Base-by-base conservation (phyloP, 2,113 vertebrate genomes). In the Phyllostomus discolor region DNA sequence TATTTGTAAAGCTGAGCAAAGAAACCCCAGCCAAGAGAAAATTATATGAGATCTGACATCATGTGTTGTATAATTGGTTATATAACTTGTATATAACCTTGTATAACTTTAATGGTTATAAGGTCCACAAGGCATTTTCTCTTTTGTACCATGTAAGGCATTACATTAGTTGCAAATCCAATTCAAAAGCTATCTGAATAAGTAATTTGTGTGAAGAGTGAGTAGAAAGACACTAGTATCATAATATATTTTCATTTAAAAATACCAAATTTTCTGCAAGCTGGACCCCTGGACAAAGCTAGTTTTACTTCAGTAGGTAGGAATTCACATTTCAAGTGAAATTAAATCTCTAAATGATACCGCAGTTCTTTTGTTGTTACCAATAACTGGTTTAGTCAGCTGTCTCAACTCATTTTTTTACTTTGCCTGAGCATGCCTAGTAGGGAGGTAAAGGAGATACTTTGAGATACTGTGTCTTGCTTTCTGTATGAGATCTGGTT, bases 171-270 rank as follows among this genome's bases (percentile, higher is more conserved):
- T 97, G 95, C 67, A 96, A 91, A 95, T 91, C 70, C 64, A 95
- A 80, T 92, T 97, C 90, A 72, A 80, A 96, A 11, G 48, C 73
- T 96, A 84, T 97, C 89, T 95, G 89, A 93, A 85, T 62, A 35
- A 97, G 94, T 96, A 96, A 89, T 97, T 73, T 97, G 73, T 95
- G 78, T 59, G 81, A 97, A 72, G 89, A 94, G 38, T 93, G 57
- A 96, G 52, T 88, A 96, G 79, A 95, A 41, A 95, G 28, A 84
- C 85, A 54, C 86, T 20, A 92, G 31, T 15, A 93, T 96, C 97
- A 8, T 88, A 97, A 96, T 91, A 70, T 50, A 94, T 97, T 98
- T 98, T 97, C 89, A 95, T 97, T 98, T 96, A 33, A 86, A 97
- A 98, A 64, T 7, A 0, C 15, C 69, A 82, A 48, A 50, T 96